Evolutionary conservation across 2,797 vertebrate species (phyloP).

Genomic region (Euphonia xanthogaster): DNA sequence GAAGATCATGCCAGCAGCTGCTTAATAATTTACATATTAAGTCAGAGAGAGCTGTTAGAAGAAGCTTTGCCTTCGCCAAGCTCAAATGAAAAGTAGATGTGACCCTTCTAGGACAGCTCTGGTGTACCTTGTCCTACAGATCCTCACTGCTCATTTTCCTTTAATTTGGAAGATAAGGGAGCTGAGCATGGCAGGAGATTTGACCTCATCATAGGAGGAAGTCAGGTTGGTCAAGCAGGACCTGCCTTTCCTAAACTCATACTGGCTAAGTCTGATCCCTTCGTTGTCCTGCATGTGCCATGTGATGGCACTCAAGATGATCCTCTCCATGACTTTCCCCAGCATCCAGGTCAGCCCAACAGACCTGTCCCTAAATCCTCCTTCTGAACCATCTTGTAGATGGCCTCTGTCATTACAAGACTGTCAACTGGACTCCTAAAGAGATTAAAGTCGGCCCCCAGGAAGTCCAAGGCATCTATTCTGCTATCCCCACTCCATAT

Average conservation of each 20-base stretch:
- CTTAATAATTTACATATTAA: not conserved
- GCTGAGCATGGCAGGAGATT: not conserved
- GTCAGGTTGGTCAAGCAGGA: not conserved
- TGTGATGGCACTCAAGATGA: not conserved
- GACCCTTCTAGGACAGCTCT: not conserved
- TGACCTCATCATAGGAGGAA: not conserved
- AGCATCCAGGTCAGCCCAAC: not conserved
- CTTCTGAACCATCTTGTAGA: not conserved
- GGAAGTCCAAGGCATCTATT: not conserved
- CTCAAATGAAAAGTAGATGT: not conserved
- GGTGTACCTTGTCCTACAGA: not conserved
- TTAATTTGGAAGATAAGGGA: not conserved
- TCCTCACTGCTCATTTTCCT: not conserved
- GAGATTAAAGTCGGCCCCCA: not conserved
- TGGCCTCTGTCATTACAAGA: not conserved
- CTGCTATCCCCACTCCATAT: not conserved
- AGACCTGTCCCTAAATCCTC: not conserved
- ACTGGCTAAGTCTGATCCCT: not conserved
- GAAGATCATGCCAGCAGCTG: not conserved
- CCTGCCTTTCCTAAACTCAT: not conserved
- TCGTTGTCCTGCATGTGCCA: not conserved
- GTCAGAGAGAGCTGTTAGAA: not conserved
- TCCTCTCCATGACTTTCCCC: not conserved
- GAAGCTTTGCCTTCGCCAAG: not conserved
- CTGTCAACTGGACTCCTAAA: not conserved